These are phyloP conservation scores for Macaca nemestrina DNA, from an alignment of 2,113 vertebrate species.

Conservation along the genomic window DNA sequence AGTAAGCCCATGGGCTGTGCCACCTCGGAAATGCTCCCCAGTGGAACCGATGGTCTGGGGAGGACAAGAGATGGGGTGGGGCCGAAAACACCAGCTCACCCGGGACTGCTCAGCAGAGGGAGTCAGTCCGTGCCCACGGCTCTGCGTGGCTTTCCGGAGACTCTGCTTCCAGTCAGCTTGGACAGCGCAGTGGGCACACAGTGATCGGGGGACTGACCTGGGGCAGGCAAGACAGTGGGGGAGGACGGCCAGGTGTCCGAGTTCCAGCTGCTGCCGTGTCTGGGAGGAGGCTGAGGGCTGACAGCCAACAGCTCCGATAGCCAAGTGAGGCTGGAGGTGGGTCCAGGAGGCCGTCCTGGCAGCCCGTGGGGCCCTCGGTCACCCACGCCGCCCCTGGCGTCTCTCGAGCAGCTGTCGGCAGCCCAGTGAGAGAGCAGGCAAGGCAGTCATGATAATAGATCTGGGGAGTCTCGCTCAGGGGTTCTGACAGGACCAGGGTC, in stretches of 20 bases:
- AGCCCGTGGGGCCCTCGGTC: background rate
- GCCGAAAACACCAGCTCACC: too few species aligned
- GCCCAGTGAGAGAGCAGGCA: background rate
- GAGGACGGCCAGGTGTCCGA: accelerated
- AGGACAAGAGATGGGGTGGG: too few species aligned
- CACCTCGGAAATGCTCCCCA: too few species aligned
- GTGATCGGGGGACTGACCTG: background rate
- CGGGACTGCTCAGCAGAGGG: too few species aligned
- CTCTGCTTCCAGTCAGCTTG: too few species aligned
- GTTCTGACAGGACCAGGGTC: background rate
- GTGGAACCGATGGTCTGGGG: too few species aligned
- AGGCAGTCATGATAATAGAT: background rate
- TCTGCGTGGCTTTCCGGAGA: too few species aligned
- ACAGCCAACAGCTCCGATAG: background rate
- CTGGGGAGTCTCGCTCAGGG: background rate
- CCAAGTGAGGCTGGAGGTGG: background rate
- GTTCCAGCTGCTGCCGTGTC: background rate
- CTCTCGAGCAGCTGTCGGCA: background rate
- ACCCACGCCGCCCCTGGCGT: background rate
- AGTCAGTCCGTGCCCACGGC: too few species aligned
- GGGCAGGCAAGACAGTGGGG: background rate
- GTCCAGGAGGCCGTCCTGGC: background rate
- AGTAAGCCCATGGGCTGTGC: too few species aligned
- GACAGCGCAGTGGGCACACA: too few species aligned
- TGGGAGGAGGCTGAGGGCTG: background rate